Evolutionary conservation across 2,113 vertebrate species (phyloP).

Genomic region (Pao palembangensis): DNA sequence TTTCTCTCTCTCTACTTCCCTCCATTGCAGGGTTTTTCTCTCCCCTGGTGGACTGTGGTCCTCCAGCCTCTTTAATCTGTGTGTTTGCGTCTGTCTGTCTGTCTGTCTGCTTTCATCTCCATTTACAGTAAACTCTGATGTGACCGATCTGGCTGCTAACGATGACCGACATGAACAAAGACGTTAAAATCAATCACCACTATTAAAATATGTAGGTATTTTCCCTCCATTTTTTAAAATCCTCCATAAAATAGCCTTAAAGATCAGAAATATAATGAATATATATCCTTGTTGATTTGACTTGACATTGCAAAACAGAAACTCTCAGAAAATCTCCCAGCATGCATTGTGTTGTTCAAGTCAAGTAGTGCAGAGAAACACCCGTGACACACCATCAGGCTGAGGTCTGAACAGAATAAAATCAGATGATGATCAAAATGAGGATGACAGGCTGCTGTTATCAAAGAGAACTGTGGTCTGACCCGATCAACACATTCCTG

Average conservation of each 20-base stretch:
- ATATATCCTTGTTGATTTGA: too few species aligned
- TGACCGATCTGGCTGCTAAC: too few species aligned
- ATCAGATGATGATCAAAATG: neutral
- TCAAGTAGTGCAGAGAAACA: neutral
- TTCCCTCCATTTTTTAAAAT: neutral
- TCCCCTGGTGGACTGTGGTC: conserved; percentile 65
- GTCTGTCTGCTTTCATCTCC: conserved; percentile 67
- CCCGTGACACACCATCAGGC: conserved; percentile 15
- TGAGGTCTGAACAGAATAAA: conserved; percentile 19
- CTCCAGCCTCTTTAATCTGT: conserved; percentile 64
- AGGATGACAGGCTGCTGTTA: conserved; percentile 1
- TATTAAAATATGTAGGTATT: too few species aligned
- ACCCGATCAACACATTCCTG: conserved; percentile 4
- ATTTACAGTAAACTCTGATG: conserved; percentile 64
- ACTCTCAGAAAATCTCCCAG: too few species aligned
- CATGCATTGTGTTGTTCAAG: too few species aligned
- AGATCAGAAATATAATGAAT: too few species aligned
- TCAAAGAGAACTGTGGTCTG: conserved; percentile 14
- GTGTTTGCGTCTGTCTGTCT: conserved; percentile 64
- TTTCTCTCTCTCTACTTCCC: conserved; percentile 7
- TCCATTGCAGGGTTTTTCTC: conserved; percentile 37
- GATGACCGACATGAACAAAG: too few species aligned
- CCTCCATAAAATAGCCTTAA: conserved; percentile 11
- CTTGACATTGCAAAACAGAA: too few species aligned
- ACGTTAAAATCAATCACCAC: too few species aligned